phyloP scores from a whole-genome alignment of 2,797 vertebrate species.

The Gadopsis bispinosus region DNA sequence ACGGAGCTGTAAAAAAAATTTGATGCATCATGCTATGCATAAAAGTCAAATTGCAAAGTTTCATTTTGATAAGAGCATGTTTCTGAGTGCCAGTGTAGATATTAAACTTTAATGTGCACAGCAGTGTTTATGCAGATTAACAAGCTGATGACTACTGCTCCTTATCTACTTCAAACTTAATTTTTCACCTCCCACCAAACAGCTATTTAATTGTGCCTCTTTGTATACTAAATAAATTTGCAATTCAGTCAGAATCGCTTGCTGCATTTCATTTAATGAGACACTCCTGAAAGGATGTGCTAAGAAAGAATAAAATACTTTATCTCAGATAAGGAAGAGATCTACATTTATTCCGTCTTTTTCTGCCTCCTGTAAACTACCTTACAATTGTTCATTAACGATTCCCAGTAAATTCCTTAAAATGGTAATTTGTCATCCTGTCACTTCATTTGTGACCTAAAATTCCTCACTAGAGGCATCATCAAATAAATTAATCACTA shows the following conservation, averaged over 20 bases:
- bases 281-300: conserved; percentile 89
- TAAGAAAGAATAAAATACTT: conserved; percentile 91
- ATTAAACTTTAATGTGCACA: conserved; percentile 89
- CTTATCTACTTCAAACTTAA: conserved; percentile 19
- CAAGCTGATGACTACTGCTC: conserved; percentile 21
- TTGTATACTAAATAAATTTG: conserved; percentile 89
- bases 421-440: conserved; percentile 99
- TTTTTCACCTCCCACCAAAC: conserved; percentile 85
- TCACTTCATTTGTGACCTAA: conserved; percentile 99
- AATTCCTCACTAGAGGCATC: conserved; percentile 99
- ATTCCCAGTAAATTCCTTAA: conserved; percentile 99
- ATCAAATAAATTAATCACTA: conserved; percentile 99
- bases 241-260: conserved; percentile 90
- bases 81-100: conserved; percentile 46
- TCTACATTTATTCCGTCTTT: conserved; percentile 95
- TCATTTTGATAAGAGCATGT: conserved; percentile 29
- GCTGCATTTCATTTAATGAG: conserved; percentile 90
- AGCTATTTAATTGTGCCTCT: conserved; percentile 91
- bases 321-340: conserved; percentile 92
- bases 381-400: conserved; percentile 99
- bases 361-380: conserved; percentile 97
- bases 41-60: conserved; percentile 35
- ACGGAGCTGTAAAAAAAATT: conserved; percentile 23
- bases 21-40: background rate
- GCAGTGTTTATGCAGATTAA: conserved; percentile 85